These are phyloP conservation scores for Noctua comes DNA, from an alignment of 2,888 invertebrate species.

Conservation along the genomic window DNA sequence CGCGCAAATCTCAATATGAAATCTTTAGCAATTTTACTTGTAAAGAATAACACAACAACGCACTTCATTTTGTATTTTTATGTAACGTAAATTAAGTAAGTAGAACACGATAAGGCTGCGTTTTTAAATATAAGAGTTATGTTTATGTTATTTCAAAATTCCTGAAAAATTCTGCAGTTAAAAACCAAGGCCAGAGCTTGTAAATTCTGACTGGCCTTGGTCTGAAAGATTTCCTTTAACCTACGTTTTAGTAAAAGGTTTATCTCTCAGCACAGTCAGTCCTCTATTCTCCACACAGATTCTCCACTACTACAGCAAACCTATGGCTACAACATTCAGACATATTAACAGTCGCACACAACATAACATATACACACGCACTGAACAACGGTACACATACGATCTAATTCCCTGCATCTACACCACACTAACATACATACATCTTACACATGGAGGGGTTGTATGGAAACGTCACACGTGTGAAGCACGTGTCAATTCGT, in stretches of 20 bases:
- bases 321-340: slow-evolving; percentile 32
- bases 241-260: not conserved
- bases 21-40: not conserved
- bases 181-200: not conserved
- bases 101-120: not conserved
- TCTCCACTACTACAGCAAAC: slow-evolving; percentile 11
- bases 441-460: slow-evolving; percentile 57
- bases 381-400: slow-evolving; percentile 59
- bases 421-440: slow-evolving; percentile 63
- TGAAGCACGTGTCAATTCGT: slow-evolving; percentile 75
- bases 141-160: not conserved
- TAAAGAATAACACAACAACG: not conserved
- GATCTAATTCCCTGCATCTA: slow-evolving; percentile 51
- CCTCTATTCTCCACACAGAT: not conserved
- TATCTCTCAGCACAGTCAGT: not conserved
- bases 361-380: slow-evolving; percentile 50
- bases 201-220: not conserved
- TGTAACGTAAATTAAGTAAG: too few species aligned
- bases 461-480: slow-evolving; percentile 66
- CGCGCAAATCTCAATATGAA: not conserved
- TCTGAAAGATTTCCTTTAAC: not conserved
- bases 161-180: not conserved
- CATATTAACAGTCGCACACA: slow-evolving; percentile 43
- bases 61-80: not conserved
- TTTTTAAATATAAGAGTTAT: not conserved